Base-by-base conservation (phyloP, 2,797 vertebrate genomes). In the Propithecus perrieri region DNA sequence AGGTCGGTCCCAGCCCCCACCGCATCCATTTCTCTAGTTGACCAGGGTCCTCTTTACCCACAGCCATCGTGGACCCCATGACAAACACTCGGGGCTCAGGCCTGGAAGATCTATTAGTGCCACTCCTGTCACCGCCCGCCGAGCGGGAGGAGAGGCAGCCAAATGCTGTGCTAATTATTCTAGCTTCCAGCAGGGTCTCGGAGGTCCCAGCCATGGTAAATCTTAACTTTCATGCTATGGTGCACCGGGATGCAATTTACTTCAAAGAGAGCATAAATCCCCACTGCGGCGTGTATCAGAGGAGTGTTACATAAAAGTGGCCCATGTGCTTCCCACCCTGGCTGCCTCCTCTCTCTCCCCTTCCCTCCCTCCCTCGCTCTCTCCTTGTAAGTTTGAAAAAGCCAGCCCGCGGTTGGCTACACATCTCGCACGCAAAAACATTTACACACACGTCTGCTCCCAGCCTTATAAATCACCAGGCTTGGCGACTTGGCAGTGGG, bases 141-240 rank as follows among this genome's bases (percentile, higher is more conserved):
- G 97, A 93, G 98, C 97, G 33, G 96, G 97, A 98, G 95, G 96
- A 97, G 94, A 97, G 97, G 7, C 65, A 97, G 97, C 93, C 97
- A 97, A 98, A 97, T 55, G 4, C 97, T 24, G 43, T 0, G 61
- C 98, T 98, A 98, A 98, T 98, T 98, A 98, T 98, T 98, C 97
- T 85, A 95, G 97, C 97, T 98, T 98, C 98, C 97, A 98, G 97
- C 0, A 46, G 98, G 98, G 96, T 98, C 98, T 98, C 98, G 74
- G 57, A 97, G 96, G 98, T 98, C 98, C 98, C 48, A 91, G 98
- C 97, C 97, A 98, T 97, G 98, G 98, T 98, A 98, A 98, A 98
- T 98, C 98, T 98, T 98, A 98, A 98, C 98, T 98, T 98, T 98
- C 97, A 98, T 98, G 98, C 98, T 97, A 97, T 98, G 97, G 98